Evolutionary conservation across 2,888 invertebrate genomes (phyloP).

Genomic region (Amorpha juglandis): DNA sequence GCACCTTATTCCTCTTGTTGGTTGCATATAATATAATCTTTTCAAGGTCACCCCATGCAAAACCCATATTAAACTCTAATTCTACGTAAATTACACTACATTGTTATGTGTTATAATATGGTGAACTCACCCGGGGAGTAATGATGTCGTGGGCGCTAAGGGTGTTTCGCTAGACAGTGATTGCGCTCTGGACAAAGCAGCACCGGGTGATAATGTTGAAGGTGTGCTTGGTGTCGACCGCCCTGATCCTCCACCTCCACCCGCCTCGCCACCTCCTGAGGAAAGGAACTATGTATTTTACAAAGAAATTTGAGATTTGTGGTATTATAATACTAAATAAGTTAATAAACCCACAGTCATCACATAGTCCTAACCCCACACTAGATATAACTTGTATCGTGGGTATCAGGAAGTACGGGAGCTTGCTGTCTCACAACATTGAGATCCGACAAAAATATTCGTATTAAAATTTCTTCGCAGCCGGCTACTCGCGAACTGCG

Average conservation of each 20-base stretch:
- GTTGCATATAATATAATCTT: background rate
- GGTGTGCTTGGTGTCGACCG: slow-evolving; percentile 84
- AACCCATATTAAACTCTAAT: slow-evolving; percentile 14
- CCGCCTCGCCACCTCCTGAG: slow-evolving; percentile 66
- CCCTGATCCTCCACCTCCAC: slow-evolving; percentile 72
- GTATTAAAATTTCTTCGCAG: too few species aligned
- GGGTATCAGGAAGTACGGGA: too few species aligned
- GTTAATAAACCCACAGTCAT: too few species aligned
- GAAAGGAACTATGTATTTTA: background rate
- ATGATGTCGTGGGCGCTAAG: slow-evolving; percentile 73
- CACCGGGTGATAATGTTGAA: slow-evolving; percentile 85
- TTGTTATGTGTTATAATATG: background rate
- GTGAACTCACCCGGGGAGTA: slow-evolving; percentile 70
- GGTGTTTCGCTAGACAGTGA: slow-evolving; percentile 79
- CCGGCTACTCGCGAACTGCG: too few species aligned
- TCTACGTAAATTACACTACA: slow-evolving; percentile 3
- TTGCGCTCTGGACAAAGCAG: slow-evolving; percentile 75
- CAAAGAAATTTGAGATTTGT: too few species aligned
- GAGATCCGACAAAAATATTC: too few species aligned
- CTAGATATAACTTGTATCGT: too few species aligned
- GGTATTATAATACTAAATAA: too few species aligned
- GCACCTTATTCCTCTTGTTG: background rate
- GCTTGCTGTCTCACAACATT: too few species aligned
- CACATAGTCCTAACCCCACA: too few species aligned
- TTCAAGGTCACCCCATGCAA: slow-evolving; percentile 19